Conservation (phyloP, 2,113 vertebrate species). For the Colius striatus region DNA sequence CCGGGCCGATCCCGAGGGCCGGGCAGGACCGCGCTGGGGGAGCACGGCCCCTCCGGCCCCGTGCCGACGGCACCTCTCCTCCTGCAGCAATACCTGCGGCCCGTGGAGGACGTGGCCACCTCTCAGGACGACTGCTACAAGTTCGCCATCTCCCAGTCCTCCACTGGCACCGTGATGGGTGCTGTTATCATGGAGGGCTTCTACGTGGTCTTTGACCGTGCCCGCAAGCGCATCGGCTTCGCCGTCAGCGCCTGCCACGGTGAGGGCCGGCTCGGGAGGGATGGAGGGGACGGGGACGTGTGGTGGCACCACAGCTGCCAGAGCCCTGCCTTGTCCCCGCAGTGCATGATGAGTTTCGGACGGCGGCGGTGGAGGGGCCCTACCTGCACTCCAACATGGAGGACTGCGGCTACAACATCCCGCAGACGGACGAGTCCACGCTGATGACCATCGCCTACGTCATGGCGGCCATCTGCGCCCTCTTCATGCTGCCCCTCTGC, state of each 20-base stretch:
- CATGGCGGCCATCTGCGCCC: slow-evolving; percentile 97
- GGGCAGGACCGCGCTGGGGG: fast-evolving
- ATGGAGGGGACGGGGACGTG: fast-evolving
- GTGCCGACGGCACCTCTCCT: fast-evolving
- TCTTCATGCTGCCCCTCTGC: slow-evolving; percentile 98
- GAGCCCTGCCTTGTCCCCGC: not conserved
- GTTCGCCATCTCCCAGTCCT: slow-evolving; percentile 96
- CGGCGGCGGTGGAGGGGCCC: slow-evolving; percentile 88
- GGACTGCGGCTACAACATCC: slow-evolving; percentile 98
- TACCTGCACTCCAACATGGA: slow-evolving; percentile 89
- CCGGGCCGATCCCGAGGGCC: not conserved
- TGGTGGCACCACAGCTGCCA: fast-evolving
- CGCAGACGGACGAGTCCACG: slow-evolving; percentile 97
- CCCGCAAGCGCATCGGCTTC: slow-evolving; percentile 92
- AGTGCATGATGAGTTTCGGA: slow-evolving; percentile 95
- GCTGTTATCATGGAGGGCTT: slow-evolving; percentile 99
- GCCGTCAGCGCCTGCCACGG: slow-evolving; percentile 95
- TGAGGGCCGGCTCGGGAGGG: slow-evolving; percentile 65
- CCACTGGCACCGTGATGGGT: slow-evolving; percentile 96
- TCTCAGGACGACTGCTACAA: slow-evolving; percentile 98
- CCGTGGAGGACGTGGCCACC: slow-evolving; percentile 93
- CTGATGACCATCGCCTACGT: slow-evolving; percentile 98
- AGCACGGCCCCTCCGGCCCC: not conserved
- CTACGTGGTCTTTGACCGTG: slow-evolving; percentile 94
- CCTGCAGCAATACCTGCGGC: slow-evolving; percentile 93